Base-by-base conservation (phyloP, 2,113 vertebrate species). In the Pseudonaja textilis region DNA sequence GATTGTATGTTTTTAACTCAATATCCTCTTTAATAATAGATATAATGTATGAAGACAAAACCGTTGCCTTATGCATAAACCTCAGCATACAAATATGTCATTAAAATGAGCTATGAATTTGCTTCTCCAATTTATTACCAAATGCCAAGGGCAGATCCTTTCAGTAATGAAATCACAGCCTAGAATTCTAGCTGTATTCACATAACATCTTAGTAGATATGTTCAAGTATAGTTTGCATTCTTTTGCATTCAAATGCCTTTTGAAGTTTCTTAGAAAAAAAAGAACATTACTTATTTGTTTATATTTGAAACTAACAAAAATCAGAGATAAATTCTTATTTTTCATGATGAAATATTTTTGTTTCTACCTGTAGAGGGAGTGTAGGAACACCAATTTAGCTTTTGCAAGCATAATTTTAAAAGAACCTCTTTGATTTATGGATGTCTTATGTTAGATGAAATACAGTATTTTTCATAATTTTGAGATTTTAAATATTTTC, bases 321-420 rank as follows among this genome's bases (percentile, higher is more conserved):
- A 22, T 0, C 59, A 23, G 87, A 2, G 91, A 88, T 26, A 87
- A 87, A 91, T 7, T 0, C 18, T 20, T 52, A 0, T 34, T 90
- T 90, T 92, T 95, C 90, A 55, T 85, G 14, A 7, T 54, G 25
- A 55, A 61, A 52, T 91, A 92, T 91, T 85, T 64, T 90, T 57
- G 89, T 64, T 96, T 93, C 94, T 95, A 93, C 97, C 97, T 97
- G 97, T 90, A 98, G 98, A 97, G 97, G 98, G 97, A 96, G 96
- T 94, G 56, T 90, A 29, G 94, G 92, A 94, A 95, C 96, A 16
- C 92, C 47, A 95, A 96, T 94, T 87, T 92, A 92, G 93, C 50
- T 39, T 93, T 94, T 10, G 0, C 1, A 59, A 4, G 89, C 1
- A 0, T 0, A 9, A 8, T 34, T 1, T 88, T 26, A 89, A 42